These are phyloP conservation scores for Aphrophora alni DNA, from an alignment of 2,888 invertebrate species.

Conservation along the genomic window DNA sequence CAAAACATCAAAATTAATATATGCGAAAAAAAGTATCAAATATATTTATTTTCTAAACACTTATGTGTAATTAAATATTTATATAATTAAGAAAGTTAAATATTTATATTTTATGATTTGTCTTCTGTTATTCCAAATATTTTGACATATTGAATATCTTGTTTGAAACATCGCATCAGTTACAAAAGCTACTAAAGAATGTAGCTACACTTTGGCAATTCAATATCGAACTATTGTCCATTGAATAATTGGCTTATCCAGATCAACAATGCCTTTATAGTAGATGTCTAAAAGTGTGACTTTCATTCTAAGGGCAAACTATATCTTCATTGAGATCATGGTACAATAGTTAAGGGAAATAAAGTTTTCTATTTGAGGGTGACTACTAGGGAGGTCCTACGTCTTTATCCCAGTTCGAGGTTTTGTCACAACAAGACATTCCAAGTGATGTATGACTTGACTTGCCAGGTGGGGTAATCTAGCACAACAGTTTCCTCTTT, in stretches of 20 bases:
- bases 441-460: not conserved
- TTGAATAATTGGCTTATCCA: not conserved
- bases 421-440: constrained; percentile 6
- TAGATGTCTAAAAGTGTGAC: not conserved
- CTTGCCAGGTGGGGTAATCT: not conserved
- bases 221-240: not conserved
- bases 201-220: not conserved
- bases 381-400: not conserved
- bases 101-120: too few species aligned
- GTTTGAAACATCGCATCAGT: too few species aligned
- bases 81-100: too few species aligned
- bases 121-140: too few species aligned
- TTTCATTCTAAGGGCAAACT: not conserved
- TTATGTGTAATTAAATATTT: too few species aligned
- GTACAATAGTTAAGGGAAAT: not conserved
- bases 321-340: not conserved
- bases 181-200: too few species aligned
- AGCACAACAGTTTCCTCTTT: not conserved
- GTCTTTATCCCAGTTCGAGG: not conserved
- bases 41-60: too few species aligned
- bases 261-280: not conserved
- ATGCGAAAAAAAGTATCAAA: too few species aligned
- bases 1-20: too few species aligned
- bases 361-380: too few species aligned
- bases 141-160: too few species aligned